These are phyloP conservation scores for Ryuthela nishihirai DNA, from an alignment of 2,888 invertebrate species.

Conservation along the genomic window DNA sequence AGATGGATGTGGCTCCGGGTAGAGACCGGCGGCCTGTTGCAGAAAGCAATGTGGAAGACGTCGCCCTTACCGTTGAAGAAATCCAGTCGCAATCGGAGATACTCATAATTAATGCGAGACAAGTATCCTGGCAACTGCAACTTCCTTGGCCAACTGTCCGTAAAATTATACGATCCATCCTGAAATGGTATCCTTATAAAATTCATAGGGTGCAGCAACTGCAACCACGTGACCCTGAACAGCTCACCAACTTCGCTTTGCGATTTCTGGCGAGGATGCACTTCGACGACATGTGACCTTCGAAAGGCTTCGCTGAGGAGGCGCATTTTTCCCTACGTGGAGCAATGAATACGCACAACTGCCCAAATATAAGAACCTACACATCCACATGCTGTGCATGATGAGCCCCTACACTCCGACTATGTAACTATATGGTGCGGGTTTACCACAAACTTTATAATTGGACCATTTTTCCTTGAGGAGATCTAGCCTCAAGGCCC, in stretches of 20 bases:
- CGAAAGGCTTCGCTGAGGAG: neutral
- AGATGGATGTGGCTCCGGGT: neutral
- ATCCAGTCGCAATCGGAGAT: too few species aligned
- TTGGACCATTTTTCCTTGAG: neutral
- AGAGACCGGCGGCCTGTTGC: neutral
- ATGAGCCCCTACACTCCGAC: too few species aligned
- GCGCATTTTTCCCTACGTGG: too few species aligned
- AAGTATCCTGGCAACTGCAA: too few species aligned
- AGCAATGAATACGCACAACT: constrained; percentile 7
- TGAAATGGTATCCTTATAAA: neutral
- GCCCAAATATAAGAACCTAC: neutral
- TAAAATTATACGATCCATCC: constrained; percentile 4
- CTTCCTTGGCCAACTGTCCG: too few species aligned
- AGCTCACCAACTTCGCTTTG: neutral
- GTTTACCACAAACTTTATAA: constrained; percentile 3
- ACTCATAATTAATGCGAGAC: too few species aligned
- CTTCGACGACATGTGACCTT: neutral
- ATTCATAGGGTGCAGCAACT: neutral
- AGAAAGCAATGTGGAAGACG: too few species aligned
- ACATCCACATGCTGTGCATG: neutral
- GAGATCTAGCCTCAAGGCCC: constrained; percentile 1
- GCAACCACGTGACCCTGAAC: neutral
- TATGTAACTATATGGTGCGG: neutral
- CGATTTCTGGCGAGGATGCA: constrained; percentile 3
- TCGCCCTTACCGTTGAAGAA: constrained; percentile 1